Evolutionary conservation across 1,140 invertebrate genomes (phyloP).

Genomic region (Drosophila willistoni): DNA sequence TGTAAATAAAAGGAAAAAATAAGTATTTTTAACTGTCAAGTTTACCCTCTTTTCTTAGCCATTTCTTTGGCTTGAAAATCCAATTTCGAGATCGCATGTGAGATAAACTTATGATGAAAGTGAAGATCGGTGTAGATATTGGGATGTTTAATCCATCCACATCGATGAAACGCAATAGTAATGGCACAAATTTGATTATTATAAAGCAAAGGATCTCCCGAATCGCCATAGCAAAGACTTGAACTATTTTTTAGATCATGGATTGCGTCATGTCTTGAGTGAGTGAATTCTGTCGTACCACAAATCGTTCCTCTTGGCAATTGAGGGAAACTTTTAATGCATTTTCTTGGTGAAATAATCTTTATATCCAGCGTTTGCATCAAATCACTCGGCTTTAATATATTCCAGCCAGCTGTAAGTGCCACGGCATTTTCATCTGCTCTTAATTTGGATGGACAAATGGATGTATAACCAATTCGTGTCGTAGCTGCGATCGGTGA

Average conservation of each 20-base stretch:
- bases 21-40: no score
- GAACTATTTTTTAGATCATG: background rate
- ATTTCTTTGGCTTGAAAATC: background rate
- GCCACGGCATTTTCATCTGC: no score
- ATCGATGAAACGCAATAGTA: slow-evolving; percentile 20
- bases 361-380: background rate
- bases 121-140: slow-evolving; percentile 30
- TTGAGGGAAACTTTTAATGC: background rate
- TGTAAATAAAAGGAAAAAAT: background rate
- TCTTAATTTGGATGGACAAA: slow-evolving; percentile 1
- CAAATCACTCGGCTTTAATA: background rate
- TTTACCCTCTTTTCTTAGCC: background rate
- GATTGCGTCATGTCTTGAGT: no score
- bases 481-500: background rate
- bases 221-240: slow-evolving; percentile 26
- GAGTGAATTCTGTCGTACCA: background rate
- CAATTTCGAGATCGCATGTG: background rate
- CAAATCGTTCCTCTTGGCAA: slow-evolving; percentile 14
- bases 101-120: slow-evolving; percentile 20
- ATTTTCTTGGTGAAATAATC: background rate
- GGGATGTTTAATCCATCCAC: slow-evolving; percentile 5
- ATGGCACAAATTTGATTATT: slow-evolving; percentile 21
- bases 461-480: slow-evolving; percentile 7
- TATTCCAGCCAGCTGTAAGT: slow-evolving; percentile 19
- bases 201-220: slow-evolving; percentile 25